Percentiles rank a stretch among this genome's conserved stretches.
Conservation (phyloP, 2,797 vertebrate genomes). For the Synaphobranchus kaupii region DNA sequence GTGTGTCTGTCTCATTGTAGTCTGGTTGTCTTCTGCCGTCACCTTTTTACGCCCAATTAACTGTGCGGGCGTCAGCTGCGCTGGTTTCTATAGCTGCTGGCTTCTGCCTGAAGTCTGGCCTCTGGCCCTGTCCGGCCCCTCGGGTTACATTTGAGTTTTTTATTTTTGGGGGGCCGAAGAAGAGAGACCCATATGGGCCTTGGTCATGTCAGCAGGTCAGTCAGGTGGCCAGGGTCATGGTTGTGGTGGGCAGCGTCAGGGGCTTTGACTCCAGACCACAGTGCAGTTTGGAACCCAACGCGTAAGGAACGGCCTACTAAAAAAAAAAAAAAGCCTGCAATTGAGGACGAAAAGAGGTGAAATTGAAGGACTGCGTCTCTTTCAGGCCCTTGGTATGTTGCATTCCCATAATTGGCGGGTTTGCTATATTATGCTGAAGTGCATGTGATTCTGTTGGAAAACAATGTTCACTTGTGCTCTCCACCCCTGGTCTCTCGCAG, state of each 20-base stretch:
- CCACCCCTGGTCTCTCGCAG: constrained; percentile 17
- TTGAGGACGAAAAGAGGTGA: background rate
- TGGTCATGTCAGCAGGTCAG: background rate
- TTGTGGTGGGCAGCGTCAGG: background rate
- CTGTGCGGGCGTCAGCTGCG: background rate
- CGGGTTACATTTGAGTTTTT: background rate
- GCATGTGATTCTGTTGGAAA: constrained; percentile 44
- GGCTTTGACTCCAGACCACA: background rate
- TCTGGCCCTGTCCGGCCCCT: background rate
- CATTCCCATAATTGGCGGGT: constrained; percentile 59
- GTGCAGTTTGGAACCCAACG: background rate
- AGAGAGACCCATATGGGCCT: background rate
- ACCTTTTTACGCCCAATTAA: background rate
- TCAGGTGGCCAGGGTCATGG: background rate
- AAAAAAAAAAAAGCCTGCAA: background rate
- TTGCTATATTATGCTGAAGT: constrained; percentile 38
- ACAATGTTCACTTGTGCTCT: constrained; percentile 43
- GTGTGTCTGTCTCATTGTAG: background rate
- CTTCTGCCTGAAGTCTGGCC: background rate
- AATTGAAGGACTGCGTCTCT: constrained; percentile 39
- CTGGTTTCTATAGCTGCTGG: background rate
- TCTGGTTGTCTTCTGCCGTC: background rate
- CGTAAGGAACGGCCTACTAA: background rate
- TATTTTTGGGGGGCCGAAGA: background rate
- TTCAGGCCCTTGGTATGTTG: constrained; percentile 52